Evolutionary conservation across 2,888 invertebrate genomes (phyloP), one percentile per base, ranked within the genome.

Genomic region (Molanna angustata): DNA sequence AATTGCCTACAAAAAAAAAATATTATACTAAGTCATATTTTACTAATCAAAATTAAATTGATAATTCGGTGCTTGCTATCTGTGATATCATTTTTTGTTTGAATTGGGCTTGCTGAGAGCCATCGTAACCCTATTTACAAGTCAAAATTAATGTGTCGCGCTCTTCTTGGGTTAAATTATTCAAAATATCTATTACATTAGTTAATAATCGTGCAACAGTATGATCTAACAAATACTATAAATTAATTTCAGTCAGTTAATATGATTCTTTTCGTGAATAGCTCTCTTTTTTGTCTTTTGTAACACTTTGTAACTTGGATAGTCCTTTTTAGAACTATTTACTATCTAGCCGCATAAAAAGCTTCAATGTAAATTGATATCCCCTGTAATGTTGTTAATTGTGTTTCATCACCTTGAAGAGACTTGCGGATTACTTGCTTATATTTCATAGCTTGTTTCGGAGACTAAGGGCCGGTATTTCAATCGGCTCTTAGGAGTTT

Each of bases 11-110:
- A n/a, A n/a, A n/a, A n/a, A n/a, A n/a, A n/a, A n/a, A n/a, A n/a
- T n/a, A n/a, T n/a, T n/a, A n/a, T n/a, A n/a, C n/a, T n/a, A n/a
- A n/a, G n/a, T n/a, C n/a, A n/a, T n/a, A n/a, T n/a, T n/a, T n/a
- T n/a, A n/a, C n/a, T n/a, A n/a, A n/a, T n/a, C n/a, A n/a, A n/a
- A n/a, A n/a, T n/a, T n/a, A n/a, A n/a, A n/a, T n/a, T n/a, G n/a
- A n/a, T n/a, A n/a, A n/a, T n/a, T n/a, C n/a, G n/a, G n/a, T n/a
- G n/a, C n/a, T 46, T 37, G 18, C 20, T 16, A 37, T 46, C 46
- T 4, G 19, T 51, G 14, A 42, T 39, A 47, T 56, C 20, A 56
- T 46, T 54, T 57, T 59, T 51, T 57, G 54, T 40, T 54, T 57
- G 37, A 42, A 59, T 27, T 54, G 50, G 11, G 35, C 19, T 46